These are phyloP conservation scores for Phataginus tricuspis DNA, from an alignment of 2,797 vertebrate genomes.

Conservation along the genomic window DNA sequence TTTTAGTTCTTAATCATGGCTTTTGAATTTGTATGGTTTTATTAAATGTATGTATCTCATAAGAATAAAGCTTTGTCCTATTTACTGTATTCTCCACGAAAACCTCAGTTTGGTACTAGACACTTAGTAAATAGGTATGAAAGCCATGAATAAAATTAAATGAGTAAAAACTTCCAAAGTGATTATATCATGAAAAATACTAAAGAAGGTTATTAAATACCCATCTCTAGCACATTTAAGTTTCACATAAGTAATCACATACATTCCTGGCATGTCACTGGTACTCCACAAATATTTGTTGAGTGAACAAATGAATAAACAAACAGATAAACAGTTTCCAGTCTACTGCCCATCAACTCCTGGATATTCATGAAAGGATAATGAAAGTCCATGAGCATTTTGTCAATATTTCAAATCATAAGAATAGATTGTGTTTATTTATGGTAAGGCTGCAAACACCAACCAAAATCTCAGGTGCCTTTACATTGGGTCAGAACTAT, in stretches of 20 bases:
- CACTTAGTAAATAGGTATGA: background rate
- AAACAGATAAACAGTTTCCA: background rate
- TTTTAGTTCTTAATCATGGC: background rate
- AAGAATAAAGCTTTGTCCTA: background rate
- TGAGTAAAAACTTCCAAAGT: background rate
- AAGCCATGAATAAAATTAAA: background rate
- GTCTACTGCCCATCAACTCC: background rate
- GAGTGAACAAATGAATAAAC: background rate
- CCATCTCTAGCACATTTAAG: background rate
- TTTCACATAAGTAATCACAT: background rate
- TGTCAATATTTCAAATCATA: background rate
- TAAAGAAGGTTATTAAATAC: background rate
- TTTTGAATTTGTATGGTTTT: background rate
- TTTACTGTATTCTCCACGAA: background rate
- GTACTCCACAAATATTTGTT: background rate
- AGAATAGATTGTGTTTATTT: background rate
- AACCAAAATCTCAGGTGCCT: background rate
- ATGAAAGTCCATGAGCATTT: background rate
- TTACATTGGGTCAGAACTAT: background rate
- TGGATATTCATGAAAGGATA: background rate
- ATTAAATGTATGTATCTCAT: background rate
- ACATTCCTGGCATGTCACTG: background rate
- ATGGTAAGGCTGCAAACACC: background rate
- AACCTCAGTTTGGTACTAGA: background rate
- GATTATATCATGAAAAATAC: background rate